Evolutionary conservation across 2,113 vertebrate species (phyloP).

Genomic region (Psephotus haematonotus): DNA sequence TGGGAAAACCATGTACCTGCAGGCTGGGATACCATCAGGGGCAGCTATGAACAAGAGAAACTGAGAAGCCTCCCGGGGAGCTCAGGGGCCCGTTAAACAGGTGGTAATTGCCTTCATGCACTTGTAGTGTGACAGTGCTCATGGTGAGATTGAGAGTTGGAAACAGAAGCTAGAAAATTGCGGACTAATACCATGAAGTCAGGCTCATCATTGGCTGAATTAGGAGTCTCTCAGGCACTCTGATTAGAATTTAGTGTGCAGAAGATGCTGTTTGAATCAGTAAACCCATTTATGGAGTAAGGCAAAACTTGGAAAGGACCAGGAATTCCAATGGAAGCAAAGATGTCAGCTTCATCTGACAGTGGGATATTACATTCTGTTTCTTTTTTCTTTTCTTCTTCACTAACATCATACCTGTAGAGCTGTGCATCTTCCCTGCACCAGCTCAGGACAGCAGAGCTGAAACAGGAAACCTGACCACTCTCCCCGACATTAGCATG

Average conservation of each 20-base stretch:
- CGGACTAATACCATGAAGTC: not conserved
- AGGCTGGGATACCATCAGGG: rapidly evolving
- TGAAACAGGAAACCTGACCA: not conserved
- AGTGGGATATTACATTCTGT: rapidly evolving
- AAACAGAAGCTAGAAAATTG: not conserved
- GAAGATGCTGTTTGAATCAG: not conserved
- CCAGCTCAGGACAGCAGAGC: not conserved
- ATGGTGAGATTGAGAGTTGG: not conserved
- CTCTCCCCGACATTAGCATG: not conserved
- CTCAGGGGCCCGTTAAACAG: not conserved
- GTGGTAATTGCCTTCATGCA: not conserved
- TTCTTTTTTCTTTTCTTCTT: not conserved
- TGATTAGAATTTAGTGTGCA: not conserved
- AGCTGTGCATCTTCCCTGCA: not conserved
- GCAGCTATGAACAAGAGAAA: not conserved
- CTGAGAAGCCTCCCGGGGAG: not conserved
- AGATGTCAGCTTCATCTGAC: not conserved
- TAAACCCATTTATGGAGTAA: not conserved
- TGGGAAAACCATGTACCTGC: not conserved
- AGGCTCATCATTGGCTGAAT: not conserved
- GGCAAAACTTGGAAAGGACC: not conserved
- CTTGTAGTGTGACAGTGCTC: not conserved
- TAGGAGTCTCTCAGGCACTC: not conserved
- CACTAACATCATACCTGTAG: not conserved
- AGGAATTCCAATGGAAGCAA: not conserved